A percentile compares a stretch with the other conserved stretches of the same genome.
phyloP scores from a whole-genome alignment of 2,113 vertebrate species.

The Tragelaphus strepsiceros region DNA sequence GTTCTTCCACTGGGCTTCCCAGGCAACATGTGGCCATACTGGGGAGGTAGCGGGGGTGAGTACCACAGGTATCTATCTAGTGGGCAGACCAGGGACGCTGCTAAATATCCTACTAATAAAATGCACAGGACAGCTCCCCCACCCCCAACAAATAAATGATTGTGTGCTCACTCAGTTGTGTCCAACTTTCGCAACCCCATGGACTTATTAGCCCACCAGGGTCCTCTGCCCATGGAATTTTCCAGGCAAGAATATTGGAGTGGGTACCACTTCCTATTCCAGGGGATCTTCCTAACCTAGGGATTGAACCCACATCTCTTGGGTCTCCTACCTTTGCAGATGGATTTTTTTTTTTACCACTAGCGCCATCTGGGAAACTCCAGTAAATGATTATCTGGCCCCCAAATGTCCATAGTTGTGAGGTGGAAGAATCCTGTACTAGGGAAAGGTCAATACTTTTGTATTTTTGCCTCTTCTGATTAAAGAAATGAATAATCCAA shows the following conservation, averaged over 20 bases:
- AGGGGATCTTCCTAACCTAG: neutral
- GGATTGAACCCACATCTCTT: neutral
- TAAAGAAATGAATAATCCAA: neutral
- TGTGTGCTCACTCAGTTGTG: neutral
- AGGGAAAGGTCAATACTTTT: neutral
- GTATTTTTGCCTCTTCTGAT: neutral
- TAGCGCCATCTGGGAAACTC: neutral
- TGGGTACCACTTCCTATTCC: neutral
- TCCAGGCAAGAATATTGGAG: neutral
- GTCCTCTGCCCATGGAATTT: neutral
- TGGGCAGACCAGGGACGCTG: neutral
- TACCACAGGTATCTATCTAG: neutral
- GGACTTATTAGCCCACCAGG: neutral
- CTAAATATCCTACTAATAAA: neutral
- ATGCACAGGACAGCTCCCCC: neutral
- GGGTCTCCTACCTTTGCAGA: neutral
- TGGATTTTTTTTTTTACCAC: neutral
- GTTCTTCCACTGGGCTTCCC: neutral
- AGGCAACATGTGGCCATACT: neutral
- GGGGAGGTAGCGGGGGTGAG: fast-evolving
- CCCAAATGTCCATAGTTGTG: neutral
- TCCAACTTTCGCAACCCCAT: fast-evolving
- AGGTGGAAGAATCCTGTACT: neutral
- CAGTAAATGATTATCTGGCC: neutral
- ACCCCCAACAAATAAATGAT: neutral